Evolutionary conservation across 2,888 invertebrate genomes (phyloP).

Genomic region (Erebia ligea): DNA sequence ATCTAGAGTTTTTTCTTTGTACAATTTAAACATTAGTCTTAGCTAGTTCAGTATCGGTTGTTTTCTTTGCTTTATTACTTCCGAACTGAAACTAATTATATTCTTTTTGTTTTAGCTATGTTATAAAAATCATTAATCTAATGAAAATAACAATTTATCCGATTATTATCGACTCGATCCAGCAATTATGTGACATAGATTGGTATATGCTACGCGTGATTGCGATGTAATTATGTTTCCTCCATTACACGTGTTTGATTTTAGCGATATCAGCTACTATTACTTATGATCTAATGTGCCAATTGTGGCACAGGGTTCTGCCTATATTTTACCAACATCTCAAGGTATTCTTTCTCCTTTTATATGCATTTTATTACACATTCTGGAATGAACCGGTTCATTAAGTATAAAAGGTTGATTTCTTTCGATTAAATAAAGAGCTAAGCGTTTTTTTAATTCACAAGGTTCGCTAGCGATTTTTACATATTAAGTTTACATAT

Average conservation of each 20-base stretch:
- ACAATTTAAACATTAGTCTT: too few relatives aligned
- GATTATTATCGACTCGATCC: not conserved
- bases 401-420: too few relatives aligned
- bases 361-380: not conserved
- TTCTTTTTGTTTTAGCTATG: too few relatives aligned
- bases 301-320: not conserved
- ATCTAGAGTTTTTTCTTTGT: not conserved
- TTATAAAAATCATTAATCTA: not conserved
- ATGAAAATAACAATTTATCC: not conserved
- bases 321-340: not conserved
- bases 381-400: too few relatives aligned
- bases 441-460: too few relatives aligned
- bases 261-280: not conserved
- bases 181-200: constrained; percentile 12
- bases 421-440: too few relatives aligned
- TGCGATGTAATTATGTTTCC: not conserved
- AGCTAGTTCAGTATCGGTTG: too few relatives aligned
- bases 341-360: not conserved
- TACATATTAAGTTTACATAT: too few relatives aligned
- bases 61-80: too few relatives aligned
- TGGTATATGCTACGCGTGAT: not conserved
- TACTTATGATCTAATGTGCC: not conserved
- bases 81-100: too few relatives aligned
- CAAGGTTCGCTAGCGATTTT: too few relatives aligned
- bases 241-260: constrained; percentile 1